Base-by-base conservation (phyloP, 2,888 invertebrate genomes). In the Apotomis capreana region DNA sequence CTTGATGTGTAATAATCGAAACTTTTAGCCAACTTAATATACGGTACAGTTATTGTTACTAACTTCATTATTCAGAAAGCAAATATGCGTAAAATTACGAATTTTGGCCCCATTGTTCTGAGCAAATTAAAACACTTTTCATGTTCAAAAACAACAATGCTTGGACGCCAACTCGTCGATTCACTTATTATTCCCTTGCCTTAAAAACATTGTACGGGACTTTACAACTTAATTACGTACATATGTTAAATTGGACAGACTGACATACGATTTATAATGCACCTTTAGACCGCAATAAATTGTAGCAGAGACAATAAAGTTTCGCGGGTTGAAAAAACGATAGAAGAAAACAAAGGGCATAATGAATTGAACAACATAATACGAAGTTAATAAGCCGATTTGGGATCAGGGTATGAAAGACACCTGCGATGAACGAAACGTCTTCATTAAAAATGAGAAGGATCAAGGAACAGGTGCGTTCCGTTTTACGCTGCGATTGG, bases 301-400 rank as follows among this genome's bases (percentile, higher is more conserved):
- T 87, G 87, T 82, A 83, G 78, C 78, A 78, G 81, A 82, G 85
- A 86, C 84, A 86, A 87, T 89, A 88, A 89, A 89, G 85, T 89
- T 91, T 89, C 84, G 91, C 90, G 86, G 88, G 81, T 75, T 71
- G 77, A 87, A 89, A 90, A 89, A 85, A 82, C 79, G 80, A 75
- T 83, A 77, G 84, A 89, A 90, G 89, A 88, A 91, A 92, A 93
- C 91, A 92, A 91, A 92, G 90, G 88, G 89, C 88, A 89, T 89
- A 90, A 89, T 90, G 89, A 91, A 91, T 90, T 89, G 89, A 90
- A 89, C 84, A 89, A 89, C 87, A 88, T 90, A 91, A 91, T 91
- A 87, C 87, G 86, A 83, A 80, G 80, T 83, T 91, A 87, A 88
- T 86, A 83, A 80, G 80, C 81, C 83, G 83, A 83, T 83, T 84